Base-by-base conservation (phyloP, 1,140 invertebrate genomes). In the Trachelipus rathkii region DNA sequence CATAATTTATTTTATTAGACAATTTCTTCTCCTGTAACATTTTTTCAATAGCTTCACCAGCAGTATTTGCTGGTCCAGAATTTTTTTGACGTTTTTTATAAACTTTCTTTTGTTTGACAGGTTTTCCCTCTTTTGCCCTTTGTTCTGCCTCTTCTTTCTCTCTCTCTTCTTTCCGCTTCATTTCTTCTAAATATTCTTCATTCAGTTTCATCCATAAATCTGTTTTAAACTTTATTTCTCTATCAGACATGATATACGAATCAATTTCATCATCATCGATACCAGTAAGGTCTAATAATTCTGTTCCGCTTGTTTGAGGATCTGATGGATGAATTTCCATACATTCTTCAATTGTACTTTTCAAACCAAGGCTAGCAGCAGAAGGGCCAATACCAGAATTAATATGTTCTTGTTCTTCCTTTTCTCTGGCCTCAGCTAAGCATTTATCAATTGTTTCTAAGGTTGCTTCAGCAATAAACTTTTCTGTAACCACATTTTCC, bases 1-100 rank as follows among this genome's bases (percentile, higher is more conserved):
- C 96, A 83, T 98, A 99, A 85, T 99, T 97, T 45, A 99, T 97
- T 89, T 99, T 99, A 7, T 89, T 91, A 0, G 96, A 98, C 76
- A 99, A 92, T 84, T 94, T 94, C 84, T 96, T 97, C 82, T 97
- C 95, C 81, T 95, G 91, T 9, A 98, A 85, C 90, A 98, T 95
- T 85, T 95, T 96, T 83, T 95, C 93, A 44, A 97, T 95, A 0
- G 95, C 95, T 86, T 97, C 95, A 2, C 91, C 88, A 15, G 94
- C 93, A n/a, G 90, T 92, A 77, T 90, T 92, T 0, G 93, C 91
- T 2, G 90, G 89, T 1, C 77, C 80, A 66, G 82, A 82, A 21
- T 74, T 79, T 84, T 85, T 83, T 86, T 83, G 84, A 87, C 87
- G 87, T 84, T 86, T 83, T 86, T 83, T 85, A 87, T 87, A 87